A percentile compares a stretch with the other conserved stretches of the same genome.
These are phyloP conservation scores for Stomorhina lunata DNA, from an alignment of 2,888 invertebrate species.

Conservation along the genomic window DNA sequence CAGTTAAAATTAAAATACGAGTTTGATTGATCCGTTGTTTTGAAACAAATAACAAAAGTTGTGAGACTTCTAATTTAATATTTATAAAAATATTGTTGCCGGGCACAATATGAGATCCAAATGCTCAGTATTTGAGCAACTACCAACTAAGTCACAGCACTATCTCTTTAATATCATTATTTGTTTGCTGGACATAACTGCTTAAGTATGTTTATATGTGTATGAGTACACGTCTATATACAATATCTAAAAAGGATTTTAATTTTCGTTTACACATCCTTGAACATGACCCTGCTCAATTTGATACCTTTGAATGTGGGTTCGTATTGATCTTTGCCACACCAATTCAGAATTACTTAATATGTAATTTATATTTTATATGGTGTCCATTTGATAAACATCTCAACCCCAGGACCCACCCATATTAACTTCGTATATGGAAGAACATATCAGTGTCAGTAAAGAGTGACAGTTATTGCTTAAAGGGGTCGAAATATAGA, in stretches of 20 bases:
- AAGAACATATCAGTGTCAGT: conserved; percentile 29
- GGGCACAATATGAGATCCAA: too few relatives aligned
- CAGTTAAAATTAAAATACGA: too few relatives aligned
- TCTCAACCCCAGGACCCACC: background rate
- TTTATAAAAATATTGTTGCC: too few relatives aligned
- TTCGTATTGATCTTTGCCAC: conserved; percentile 5
- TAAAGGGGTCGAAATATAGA: conserved; percentile 2
- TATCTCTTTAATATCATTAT: background rate
- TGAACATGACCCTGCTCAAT: conserved; percentile 30
- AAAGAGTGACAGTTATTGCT: conserved; percentile 33
- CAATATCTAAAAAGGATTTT: conserved; percentile 14
- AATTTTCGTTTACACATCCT: background rate
- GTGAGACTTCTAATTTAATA: too few relatives aligned
- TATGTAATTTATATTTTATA: conserved; percentile 23
- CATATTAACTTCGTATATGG: background rate
- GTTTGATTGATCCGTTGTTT: too few relatives aligned
- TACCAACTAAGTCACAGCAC: too few relatives aligned
- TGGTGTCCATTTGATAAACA: background rate
- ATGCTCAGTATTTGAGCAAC: too few relatives aligned
- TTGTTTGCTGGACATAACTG: background rate
- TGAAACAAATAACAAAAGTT: too few relatives aligned
- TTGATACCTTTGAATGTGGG: too few relatives aligned
- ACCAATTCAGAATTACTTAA: conserved; percentile 13
- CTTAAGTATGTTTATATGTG: background rate
- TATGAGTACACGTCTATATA: background rate